These are phyloP conservation scores for Melipona quadrifasciata DNA, from an alignment of 1,140 invertebrate genomes.

Conservation along the genomic window DNA sequence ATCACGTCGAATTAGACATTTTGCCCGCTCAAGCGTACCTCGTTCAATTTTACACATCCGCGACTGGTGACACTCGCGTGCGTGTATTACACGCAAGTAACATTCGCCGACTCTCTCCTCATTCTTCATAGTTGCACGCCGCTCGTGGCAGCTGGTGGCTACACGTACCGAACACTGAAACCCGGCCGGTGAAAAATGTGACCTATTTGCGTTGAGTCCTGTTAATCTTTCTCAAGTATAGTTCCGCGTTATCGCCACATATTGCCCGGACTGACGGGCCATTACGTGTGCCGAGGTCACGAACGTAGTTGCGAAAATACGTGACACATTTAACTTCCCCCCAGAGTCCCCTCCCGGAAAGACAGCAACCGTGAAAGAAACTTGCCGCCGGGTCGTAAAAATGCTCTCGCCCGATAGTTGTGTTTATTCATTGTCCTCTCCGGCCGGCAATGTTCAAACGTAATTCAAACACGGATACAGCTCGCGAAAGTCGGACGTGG, in stretches of 20 bases:
- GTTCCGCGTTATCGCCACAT: not conserved
- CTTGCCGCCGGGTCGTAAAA: not conserved
- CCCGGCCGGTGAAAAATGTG: not conserved
- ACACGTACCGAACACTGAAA: not conserved
- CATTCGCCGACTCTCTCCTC: not conserved
- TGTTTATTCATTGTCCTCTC: not conserved
- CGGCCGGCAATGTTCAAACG: not conserved
- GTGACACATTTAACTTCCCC: conserved; percentile 2
- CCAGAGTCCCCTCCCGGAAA: not conserved
- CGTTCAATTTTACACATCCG: not conserved
- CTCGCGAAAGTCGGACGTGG: too few relatives aligned
- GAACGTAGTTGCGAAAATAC: too few relatives aligned
- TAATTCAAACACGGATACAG: not conserved
- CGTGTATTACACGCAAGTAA: not conserved
- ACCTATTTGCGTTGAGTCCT: not conserved
- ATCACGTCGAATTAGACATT: too few relatives aligned
- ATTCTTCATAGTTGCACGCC: not conserved
- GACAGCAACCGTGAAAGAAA: not conserved
- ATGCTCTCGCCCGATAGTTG: not conserved
- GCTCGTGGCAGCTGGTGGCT: accelerated
- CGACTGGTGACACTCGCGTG: not conserved
- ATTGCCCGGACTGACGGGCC: not conserved
- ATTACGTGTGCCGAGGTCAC: too few relatives aligned
- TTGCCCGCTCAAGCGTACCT: not conserved
- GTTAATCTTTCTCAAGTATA: not conserved